Evolutionary conservation across 2,888 invertebrate species (phyloP).

Genomic region (Lamellibrachia satsuma): DNA sequence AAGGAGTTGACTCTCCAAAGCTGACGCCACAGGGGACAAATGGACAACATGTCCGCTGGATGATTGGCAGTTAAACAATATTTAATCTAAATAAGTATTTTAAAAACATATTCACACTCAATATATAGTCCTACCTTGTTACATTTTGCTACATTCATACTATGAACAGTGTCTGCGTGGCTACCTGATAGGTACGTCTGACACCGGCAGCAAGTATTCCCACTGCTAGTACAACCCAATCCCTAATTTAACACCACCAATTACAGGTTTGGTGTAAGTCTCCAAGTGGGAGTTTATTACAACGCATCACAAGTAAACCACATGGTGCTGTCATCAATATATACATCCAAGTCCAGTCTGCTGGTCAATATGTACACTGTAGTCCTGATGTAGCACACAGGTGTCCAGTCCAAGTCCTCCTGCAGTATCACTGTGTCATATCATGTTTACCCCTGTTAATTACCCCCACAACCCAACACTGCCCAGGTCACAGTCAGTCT

Average conservation of each 20-base stretch:
- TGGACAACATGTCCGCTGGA: no score
- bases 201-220: no score
- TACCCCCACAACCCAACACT: conserved; percentile 13
- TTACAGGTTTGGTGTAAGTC: background rate
- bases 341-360: background rate
- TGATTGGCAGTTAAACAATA: no score
- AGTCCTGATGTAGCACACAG: background rate
- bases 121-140: no score
- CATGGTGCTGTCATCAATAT: background rate
- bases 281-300: background rate
- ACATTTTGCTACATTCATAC: no score
- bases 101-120: no score
- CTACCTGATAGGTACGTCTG: no score
- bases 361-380: background rate
- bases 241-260: background rate
- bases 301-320: background rate
- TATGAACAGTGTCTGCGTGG: no score
- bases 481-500: background rate
- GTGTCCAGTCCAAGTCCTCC: background rate
- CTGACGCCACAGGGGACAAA: no score
- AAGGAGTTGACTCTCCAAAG: no score
- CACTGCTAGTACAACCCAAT: background rate
- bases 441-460: conserved; percentile 1
- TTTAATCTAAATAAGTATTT: no score
- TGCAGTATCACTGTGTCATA: background rate